Conservation (phyloP, 2,113 vertebrate species). For the Malurus melanocephalus region DNA sequence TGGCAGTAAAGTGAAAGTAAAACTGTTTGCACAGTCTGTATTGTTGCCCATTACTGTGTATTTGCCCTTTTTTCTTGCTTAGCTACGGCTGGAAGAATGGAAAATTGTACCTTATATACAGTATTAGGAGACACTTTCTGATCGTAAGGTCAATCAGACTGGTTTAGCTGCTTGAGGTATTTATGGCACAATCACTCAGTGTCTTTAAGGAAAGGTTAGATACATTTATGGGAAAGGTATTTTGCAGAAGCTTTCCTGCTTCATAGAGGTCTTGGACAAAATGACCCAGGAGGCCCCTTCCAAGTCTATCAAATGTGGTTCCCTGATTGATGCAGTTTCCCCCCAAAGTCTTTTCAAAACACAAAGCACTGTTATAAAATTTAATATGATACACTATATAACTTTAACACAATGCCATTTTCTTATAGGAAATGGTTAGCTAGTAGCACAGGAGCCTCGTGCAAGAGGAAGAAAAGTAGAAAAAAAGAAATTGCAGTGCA, state of each 20-base stretch:
- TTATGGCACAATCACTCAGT: constrained; percentile 59
- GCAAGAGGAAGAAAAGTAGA: neutral
- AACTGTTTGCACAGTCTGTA: constrained; percentile 4
- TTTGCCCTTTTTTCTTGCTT: constrained; percentile 56
- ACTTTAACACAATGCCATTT: constrained; percentile 54
- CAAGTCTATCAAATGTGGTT: constrained; percentile 37
- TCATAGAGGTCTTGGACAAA: constrained; percentile 58
- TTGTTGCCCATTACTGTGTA: constrained; percentile 27
- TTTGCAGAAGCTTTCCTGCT: constrained; percentile 50
- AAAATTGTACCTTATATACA: constrained; percentile 47
- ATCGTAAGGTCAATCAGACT: constrained; percentile 40
- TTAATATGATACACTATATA: constrained; percentile 60
- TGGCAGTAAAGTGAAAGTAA: constrained; percentile 27
- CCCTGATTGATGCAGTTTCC: constrained; percentile 43
- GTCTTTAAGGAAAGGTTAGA: constrained; percentile 62
- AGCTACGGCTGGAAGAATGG: constrained; percentile 39
- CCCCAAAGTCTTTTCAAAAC: constrained; percentile 54
- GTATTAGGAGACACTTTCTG: constrained; percentile 26
- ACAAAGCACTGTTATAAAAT: constrained; percentile 60
- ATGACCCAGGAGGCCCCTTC: constrained; percentile 62
- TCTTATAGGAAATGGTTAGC: constrained; percentile 35
- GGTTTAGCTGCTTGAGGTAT: constrained; percentile 41
- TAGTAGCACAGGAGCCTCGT: neutral
- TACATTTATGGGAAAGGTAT: constrained; percentile 56
- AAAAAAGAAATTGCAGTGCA: neutral